Percentiles rank a stretch among this genome's conserved stretches.
Evolutionary conservation across 1,140 invertebrate genomes (phyloP).

Genomic region (Theocolax elegans): DNA sequence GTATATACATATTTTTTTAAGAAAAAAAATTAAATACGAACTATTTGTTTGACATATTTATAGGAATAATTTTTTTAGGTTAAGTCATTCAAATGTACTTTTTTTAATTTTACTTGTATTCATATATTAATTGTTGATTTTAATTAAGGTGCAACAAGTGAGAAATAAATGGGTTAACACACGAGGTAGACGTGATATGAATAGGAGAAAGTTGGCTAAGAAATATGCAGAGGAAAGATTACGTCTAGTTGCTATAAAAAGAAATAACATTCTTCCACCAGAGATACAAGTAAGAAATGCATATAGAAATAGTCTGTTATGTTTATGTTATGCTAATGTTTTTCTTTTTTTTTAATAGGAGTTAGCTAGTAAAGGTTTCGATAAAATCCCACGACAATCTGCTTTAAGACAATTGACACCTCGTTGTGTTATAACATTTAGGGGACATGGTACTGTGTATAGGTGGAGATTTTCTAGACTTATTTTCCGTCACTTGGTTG

Average conservation of each 20-base stretch:
- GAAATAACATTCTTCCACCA: constrained; percentile 82
- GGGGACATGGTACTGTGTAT: constrained; percentile 78
- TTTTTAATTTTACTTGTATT: no score
- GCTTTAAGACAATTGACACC: constrained; percentile 72
- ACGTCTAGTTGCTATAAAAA: constrained; percentile 80
- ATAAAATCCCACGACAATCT: constrained; percentile 80
- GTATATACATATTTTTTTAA: neutral
- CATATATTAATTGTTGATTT: no score
- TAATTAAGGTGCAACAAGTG: constrained; percentile 72
- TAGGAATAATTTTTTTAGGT: no score
- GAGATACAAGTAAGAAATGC: constrained; percentile 78
- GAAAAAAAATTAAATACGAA: neutral
- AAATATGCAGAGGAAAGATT: constrained; percentile 79
- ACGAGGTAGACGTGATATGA: constrained; percentile 75
- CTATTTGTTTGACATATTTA: no score
- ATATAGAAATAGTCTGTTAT: no score
- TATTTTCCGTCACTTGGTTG: constrained; percentile 86
- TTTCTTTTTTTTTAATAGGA: constrained; percentile 62
- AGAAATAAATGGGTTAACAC: constrained; percentile 74
- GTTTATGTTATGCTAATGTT: neutral
- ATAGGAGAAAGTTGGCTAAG: constrained; percentile 77
- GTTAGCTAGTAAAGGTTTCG: constrained; percentile 78
- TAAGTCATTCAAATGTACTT: no score
- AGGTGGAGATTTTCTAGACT: constrained; percentile 89
- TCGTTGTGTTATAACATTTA: constrained; percentile 85